These are phyloP conservation scores for Drosophila peninsularis DNA, from an alignment of 2,888 invertebrate species.

Conservation along the genomic window DNA sequence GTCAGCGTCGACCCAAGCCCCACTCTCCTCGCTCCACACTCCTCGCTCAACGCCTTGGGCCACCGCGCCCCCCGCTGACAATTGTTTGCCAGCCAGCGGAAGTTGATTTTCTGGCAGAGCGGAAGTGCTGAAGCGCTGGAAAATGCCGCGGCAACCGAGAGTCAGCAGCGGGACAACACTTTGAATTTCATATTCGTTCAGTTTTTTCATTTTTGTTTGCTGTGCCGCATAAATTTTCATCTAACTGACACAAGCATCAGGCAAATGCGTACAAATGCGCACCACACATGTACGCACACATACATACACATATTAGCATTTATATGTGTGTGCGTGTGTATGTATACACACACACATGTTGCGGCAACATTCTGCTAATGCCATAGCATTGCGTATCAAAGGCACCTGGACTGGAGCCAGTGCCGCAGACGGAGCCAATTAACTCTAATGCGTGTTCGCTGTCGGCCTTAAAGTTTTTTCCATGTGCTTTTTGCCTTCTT, in stretches of 20 bases:
- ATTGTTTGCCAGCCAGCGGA: slow-evolving; percentile 74
- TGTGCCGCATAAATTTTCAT: slow-evolving; percentile 69
- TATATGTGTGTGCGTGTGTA: not conserved
- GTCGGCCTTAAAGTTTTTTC: slow-evolving; percentile 20
- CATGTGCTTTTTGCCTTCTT: slow-evolving; percentile 14
- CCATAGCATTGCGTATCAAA: slow-evolving; percentile 15
- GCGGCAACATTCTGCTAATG: slow-evolving; percentile 10
- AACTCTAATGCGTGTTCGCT: slow-evolving; percentile 51
- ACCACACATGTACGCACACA: slow-evolving; percentile 1
- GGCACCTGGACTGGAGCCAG: slow-evolving; percentile 14
- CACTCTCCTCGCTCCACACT: not conserved
- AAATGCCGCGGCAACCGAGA: slow-evolving; percentile 21
- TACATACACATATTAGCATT: too few species aligned
- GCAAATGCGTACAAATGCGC: slow-evolving; percentile 24
- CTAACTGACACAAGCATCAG: slow-evolving; percentile 52
- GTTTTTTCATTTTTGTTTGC: slow-evolving; percentile 21
- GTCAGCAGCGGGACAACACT: slow-evolving; percentile 28
- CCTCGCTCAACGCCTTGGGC: not conserved
- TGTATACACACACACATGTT: slow-evolving; percentile 2
- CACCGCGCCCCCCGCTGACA: slow-evolving; percentile 41
- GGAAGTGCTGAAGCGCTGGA: slow-evolving; percentile 67
- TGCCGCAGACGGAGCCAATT: slow-evolving; percentile 58
- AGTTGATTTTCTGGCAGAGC: slow-evolving; percentile 73
- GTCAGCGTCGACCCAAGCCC: slow-evolving; percentile 5
- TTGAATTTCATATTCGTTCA: slow-evolving; percentile 60